Percentiles rank a stretch among this genome's conserved stretches.
phyloP scores from a whole-genome alignment of 2,888 invertebrate genomes.

The Phragmatobia fuliginosa region DNA sequence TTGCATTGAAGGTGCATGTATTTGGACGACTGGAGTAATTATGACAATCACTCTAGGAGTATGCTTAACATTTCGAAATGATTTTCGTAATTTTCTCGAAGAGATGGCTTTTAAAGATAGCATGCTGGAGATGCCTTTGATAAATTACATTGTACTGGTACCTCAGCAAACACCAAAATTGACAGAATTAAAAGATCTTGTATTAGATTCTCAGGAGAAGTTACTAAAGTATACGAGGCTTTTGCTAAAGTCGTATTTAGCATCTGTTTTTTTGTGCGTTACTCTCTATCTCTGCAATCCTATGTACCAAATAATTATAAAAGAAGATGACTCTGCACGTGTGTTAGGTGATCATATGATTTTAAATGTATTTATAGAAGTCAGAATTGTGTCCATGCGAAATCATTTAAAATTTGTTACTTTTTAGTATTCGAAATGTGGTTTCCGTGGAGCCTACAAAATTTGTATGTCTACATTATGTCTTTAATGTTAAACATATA shows the following conservation, averaged over 20 bases:
- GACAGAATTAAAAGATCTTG: conserved; percentile 63
- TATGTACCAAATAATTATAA: conserved; percentile 67
- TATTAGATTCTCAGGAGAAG: conserved; percentile 63
- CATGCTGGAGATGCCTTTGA: conserved; percentile 70
- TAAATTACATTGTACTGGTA: conserved; percentile 53
- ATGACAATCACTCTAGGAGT: conserved; percentile 73
- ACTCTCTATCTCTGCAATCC: conserved; percentile 73
- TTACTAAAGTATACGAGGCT: conserved; percentile 64
- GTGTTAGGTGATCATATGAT: conserved; percentile 66
- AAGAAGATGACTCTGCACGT: conserved; percentile 65
- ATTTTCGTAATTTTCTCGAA: conserved; percentile 67
- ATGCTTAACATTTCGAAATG: conserved; percentile 66
- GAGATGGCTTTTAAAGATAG: conserved; percentile 72
- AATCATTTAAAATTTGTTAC: background rate
- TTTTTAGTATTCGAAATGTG: conserved; percentile 80
- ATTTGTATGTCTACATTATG: conserved; percentile 66
- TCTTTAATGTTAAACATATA: conserved; percentile 75
- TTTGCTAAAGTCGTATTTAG: conserved; percentile 66
- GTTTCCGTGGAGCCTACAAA: conserved; percentile 78
- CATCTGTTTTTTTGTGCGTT: conserved; percentile 64
- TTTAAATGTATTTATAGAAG: conserved; percentile 7
- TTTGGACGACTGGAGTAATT: conserved; percentile 78
- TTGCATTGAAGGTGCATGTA: conserved; percentile 77
- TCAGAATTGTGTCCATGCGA: too few species aligned
- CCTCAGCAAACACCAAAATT: conserved; percentile 51